Evolutionary conservation across 53 echinoderm and acorn worm species (phyloP), one percentile per base, ranked within the genome.

Genomic region (Henricia sp.): DNA sequence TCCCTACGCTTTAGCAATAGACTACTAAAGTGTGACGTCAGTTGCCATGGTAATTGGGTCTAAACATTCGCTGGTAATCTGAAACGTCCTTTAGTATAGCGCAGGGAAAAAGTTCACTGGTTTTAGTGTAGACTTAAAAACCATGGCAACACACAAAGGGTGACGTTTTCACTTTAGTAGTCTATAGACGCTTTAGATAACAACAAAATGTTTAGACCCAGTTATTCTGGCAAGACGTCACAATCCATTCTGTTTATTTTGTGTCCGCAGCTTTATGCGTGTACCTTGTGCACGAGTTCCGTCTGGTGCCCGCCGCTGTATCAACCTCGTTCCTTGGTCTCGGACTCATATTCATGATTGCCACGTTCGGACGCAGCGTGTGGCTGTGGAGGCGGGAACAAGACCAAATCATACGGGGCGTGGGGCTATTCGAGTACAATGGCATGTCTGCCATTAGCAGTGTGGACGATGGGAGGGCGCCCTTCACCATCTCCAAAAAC

Each of bases 241-340:
- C n/a, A 27, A 8, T n/a, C 0, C 27, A 14, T 14, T 36, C 28
- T 37, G 19, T 68, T 87, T 8, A 10, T 33, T 36, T 36, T 23
- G 11, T 48, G 38, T 48, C 46, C 8, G 39, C 34, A 80, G 80
- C 80, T 30, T 64, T 80, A 32, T 26, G 11, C 11, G 3, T 80
- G 46, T 80, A 62, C 65, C 33, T 80, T 21, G 20, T 80, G 10
- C 60, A 73, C 25, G 93, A 96, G 59, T 96, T 96, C 67, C 94
- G 93, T 25, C 72, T 91, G 57, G 83, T 93, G 24, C 91, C 97
- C 11, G 92, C 94, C 29, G 66, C 90, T 16, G 33, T 92, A 50
- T 92, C 94, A 20, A 92, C 88, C 27, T 88, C 88, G 26, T 91
- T 97, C 82, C 88, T 94, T n/a, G 83, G 85, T 10, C 67, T 97